A percentile compares a stretch with the other conserved stretches of the same genome.
Evolutionary conservation across 2,888 invertebrate species (phyloP).

Genomic region (Chrysolina oricalcia): DNA sequence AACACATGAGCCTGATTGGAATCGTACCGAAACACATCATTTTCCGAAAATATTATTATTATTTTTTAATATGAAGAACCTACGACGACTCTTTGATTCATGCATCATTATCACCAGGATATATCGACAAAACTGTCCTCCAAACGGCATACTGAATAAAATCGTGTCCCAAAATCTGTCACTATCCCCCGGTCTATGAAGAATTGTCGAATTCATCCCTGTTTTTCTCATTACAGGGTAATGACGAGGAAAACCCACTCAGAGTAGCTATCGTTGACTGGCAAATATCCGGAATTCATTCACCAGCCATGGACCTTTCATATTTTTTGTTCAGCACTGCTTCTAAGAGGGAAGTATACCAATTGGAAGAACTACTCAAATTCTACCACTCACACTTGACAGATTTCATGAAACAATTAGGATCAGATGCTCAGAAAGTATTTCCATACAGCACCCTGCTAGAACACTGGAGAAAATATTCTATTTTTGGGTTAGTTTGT

Average conservation of each 20-base stretch:
- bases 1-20: no score
- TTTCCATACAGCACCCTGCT: conserved; percentile 23
- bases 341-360: conserved; percentile 18
- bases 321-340: conserved; percentile 31
- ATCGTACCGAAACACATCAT: no score
- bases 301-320: conserved; percentile 35
- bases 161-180: no score
- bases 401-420: conserved; percentile 17
- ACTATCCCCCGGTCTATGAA: no score
- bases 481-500: conserved; percentile 28
- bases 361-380: conserved; percentile 22
- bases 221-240: background rate
- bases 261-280: conserved; percentile 37
- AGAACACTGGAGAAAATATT: conserved; percentile 38
- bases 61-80: no score
- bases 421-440: conserved; percentile 25
- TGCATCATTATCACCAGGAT: no score
- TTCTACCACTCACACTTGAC: conserved; percentile 30
- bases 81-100: no score
- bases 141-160: no score
- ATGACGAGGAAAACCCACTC: background rate
- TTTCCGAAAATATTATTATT: no score
- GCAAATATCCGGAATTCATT: conserved; percentile 32
- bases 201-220: no score
- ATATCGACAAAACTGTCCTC: no score